phyloP scores from a whole-genome alignment of 2,888 invertebrate genomes.

The Pyrrhia umbra region DNA sequence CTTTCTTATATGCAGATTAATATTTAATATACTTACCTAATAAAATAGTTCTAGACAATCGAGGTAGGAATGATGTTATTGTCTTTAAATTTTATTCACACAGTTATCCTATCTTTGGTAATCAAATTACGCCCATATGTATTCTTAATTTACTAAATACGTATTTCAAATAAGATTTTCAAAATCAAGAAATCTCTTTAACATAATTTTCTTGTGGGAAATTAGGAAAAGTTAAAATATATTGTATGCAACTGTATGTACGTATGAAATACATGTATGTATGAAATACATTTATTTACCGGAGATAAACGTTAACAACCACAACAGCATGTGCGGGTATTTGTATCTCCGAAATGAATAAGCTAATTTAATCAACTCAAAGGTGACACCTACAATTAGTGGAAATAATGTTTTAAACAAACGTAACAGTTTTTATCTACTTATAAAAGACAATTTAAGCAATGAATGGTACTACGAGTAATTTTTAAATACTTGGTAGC shows the following conservation, averaged over 20 bases:
- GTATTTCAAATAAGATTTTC: too few species aligned
- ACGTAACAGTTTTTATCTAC: not conserved
- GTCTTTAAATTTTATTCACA: too few species aligned
- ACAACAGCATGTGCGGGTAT: not conserved
- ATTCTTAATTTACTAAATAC: too few species aligned
- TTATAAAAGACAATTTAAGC: not conserved
- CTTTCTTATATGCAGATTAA: too few species aligned
- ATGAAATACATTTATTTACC: not conserved
- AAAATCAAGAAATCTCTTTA: not conserved
- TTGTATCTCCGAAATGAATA: conserved; percentile 21
- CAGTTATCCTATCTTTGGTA: too few species aligned
- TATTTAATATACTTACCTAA: too few species aligned
- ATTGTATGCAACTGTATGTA: too few species aligned
- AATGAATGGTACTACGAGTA: not conserved
- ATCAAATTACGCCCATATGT: too few species aligned
- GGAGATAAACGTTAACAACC: not conserved
- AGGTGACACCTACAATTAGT: conserved; percentile 59
- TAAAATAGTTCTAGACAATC: too few species aligned
- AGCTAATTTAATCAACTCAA: conserved; percentile 44
- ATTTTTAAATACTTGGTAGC: not conserved
- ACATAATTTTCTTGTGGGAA: not conserved
- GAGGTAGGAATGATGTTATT: too few species aligned
- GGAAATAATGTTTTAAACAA: conserved; percentile 32
- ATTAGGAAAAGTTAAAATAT: too few species aligned
- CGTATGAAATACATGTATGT: too few species aligned